Conservation (phyloP, 2,797 vertebrate genomes). For the Scarus forsteni region DNA sequence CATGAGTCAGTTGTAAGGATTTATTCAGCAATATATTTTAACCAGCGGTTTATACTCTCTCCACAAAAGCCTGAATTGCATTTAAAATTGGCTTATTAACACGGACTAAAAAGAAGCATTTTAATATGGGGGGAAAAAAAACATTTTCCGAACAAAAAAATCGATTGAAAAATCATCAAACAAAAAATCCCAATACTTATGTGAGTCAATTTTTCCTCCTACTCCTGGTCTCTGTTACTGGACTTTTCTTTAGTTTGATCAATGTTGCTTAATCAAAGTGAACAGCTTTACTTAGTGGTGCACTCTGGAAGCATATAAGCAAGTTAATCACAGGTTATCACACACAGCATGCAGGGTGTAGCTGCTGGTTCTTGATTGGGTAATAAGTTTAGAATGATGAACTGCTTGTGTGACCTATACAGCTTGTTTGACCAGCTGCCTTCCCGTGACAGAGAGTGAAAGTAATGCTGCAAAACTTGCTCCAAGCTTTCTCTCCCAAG, state of each 20-base stretch:
- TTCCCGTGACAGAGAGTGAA: conserved; percentile 38
- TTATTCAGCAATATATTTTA: too few species aligned
- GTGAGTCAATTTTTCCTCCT: too few species aligned
- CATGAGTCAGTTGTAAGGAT: too few species aligned
- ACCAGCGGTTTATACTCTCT: too few species aligned
- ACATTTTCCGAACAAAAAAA: too few species aligned
- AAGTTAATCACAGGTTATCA: conserved; percentile 34
- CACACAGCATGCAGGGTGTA: conserved; percentile 23
- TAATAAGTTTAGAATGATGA: conserved; percentile 42
- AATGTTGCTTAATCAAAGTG: conserved; percentile 10
- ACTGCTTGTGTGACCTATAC: conserved; percentile 43
- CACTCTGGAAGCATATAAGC: conserved; percentile 40
- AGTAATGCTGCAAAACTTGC: conserved; percentile 47
- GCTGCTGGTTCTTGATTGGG: conserved; percentile 27
- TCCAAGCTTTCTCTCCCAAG: conserved; percentile 18
- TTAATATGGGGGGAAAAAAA: too few species aligned
- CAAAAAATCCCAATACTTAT: too few species aligned
- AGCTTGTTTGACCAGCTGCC: conserved; percentile 73
- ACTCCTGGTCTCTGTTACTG: conserved; percentile 9
- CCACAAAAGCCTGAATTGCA: too few species aligned
- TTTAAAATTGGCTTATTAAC: too few species aligned
- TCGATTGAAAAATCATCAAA: too few species aligned
- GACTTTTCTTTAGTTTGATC: conserved; percentile 38
- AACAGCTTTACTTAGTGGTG: conserved; percentile 15
- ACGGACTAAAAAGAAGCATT: too few species aligned